Evolutionary conservation across 1,140 invertebrate genomes (phyloP).

Genomic region (Euura lappo): DNA sequence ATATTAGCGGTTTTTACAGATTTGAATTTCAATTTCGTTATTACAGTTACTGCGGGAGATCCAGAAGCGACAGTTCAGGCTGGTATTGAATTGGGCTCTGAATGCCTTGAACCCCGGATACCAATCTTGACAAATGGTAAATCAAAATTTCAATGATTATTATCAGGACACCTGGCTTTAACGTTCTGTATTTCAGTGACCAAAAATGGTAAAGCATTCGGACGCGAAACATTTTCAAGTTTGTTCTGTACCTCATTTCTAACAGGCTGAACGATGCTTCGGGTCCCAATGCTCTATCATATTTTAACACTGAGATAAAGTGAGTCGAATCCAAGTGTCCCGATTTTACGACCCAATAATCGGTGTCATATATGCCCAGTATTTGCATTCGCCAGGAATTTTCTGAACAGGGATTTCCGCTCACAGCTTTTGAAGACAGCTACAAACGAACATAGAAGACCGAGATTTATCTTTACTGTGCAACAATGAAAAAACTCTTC

Average conservation of each 20-base stretch:
- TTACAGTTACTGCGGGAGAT: slow-evolving; percentile 36
- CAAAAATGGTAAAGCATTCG: too few relatives aligned
- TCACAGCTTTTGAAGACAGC: too few relatives aligned
- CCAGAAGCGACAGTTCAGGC: slow-evolving; percentile 57
- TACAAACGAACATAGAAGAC: too few relatives aligned
- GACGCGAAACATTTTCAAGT: too few relatives aligned
- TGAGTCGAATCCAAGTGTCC: too few relatives aligned
- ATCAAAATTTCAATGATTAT: slow-evolving; percentile 8
- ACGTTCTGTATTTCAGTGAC: too few relatives aligned
- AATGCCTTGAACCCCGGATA: slow-evolving; percentile 62
- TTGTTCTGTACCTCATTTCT: too few relatives aligned
- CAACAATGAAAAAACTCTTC: slow-evolving; percentile 1
- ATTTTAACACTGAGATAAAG: too few relatives aligned
- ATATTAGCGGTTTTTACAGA: slow-evolving; percentile 22
- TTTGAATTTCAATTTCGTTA: slow-evolving; percentile 12
- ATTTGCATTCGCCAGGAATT: too few relatives aligned
- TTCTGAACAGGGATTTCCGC: not conserved
- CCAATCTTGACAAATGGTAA: slow-evolving; percentile 47
- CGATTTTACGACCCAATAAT: not conserved
- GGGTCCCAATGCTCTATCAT: too few relatives aligned
- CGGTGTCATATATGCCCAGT: too few relatives aligned
- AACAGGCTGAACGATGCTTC: too few relatives aligned
- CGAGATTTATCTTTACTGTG: not conserved
- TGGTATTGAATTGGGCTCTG: slow-evolving; percentile 68
- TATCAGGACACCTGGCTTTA: not conserved